Evolutionary conservation across 1,140 invertebrate genomes (phyloP), one percentile per base, ranked within the genome.

Genomic region (Tetramorium parvispinum): DNA sequence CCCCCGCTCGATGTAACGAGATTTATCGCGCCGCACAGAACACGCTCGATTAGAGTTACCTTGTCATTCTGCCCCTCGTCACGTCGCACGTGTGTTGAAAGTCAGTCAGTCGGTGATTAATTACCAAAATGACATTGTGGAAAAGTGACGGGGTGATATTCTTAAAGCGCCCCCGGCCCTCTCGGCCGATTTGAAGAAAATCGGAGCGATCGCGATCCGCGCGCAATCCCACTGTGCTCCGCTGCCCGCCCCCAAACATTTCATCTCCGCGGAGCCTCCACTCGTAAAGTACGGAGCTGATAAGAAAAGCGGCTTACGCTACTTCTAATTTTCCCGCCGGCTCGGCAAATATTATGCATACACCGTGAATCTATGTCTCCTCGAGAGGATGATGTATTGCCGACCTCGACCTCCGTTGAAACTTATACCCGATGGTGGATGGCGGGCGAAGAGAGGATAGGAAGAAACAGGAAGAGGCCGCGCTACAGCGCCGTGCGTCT

Each of bases 291-390:
- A 92, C 90, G 88, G 88, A 85, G 86, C 91, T 94, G 93, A 94
- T 94, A 94, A 94, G 93, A 93, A 93, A 93, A 93, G 92, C 93
- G 92, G 93, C 93, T 94, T 94, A 94, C 90, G 91, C 92, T 91
- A 94, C 93, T 94, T 94, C 92, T 93, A 94, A 94, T 93, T 94
- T 94, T 94, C 93, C 91, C 92, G 92, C 93, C 93, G 86, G 92
- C 92, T 93, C 92, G 93, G 92, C 93, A 94, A 93, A 93, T 94
- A 93, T 93, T 94, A 93, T 93, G 93, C 93, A 93, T 93, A 93
- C 92, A 93, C 92, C 92, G 93, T 94, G 92, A 94, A 94, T 94
- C 92, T 93, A 93, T 93, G 93, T 94, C 93, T 93, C 88, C 90
- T 82, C 91, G 86, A 85, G 88, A 86, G 87, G 92, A 91, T 94